phyloP scores from a whole-genome alignment of 1,140 invertebrate species.

The Heliothis subflexa region DNA sequence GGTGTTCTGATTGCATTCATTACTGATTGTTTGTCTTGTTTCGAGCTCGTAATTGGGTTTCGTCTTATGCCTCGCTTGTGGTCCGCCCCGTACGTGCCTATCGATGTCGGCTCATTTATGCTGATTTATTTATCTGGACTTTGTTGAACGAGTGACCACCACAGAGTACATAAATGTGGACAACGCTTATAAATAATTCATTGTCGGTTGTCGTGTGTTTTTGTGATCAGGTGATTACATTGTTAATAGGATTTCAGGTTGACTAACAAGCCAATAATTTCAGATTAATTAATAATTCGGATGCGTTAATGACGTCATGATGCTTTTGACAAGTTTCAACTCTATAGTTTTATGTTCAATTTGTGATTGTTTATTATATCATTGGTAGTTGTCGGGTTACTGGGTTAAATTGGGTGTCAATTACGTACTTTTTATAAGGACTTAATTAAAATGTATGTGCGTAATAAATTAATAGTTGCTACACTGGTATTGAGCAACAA shows the following conservation, averaged over 20 bases:
- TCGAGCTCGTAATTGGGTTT: conserved; percentile 20
- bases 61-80: conserved; percentile 3
- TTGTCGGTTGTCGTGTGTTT: conserved; percentile 10
- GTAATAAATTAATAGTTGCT: no score
- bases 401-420: no score
- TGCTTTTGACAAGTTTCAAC: no score
- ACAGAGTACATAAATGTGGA: conserved; percentile 7
- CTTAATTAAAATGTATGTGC: no score
- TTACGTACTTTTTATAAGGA: no score
- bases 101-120: conserved; percentile 3
- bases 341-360: no score
- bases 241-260: conserved; percentile 25
- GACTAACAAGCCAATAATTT: conserved; percentile 13
- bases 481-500: no score
- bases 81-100: conserved; percentile 11
- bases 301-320: neutral
- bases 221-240: conserved; percentile 30
- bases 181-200: conserved; percentile 19
- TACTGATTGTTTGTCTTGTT: conserved; percentile 42
- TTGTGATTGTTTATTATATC: no score
- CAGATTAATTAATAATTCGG: conserved; percentile 7
- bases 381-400: no score
- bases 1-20: conserved; percentile 58
- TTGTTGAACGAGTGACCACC: neutral
- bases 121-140: neutral